A percentile compares a stretch with the other conserved stretches of the same genome.
phyloP scores from a whole-genome alignment of 2,797 vertebrate genomes.

The Chrosomus eos region DNA sequence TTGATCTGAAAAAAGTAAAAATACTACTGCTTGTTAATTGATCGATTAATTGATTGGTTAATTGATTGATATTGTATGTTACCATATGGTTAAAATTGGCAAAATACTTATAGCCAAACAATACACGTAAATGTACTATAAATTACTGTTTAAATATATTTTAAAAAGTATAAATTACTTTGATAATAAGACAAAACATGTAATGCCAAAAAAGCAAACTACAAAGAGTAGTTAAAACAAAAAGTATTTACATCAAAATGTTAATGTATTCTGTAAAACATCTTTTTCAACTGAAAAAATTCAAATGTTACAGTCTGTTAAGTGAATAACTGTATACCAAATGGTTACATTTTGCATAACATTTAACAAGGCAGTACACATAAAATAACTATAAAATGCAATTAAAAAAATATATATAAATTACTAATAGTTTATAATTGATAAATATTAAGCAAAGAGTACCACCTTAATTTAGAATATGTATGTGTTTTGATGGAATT shows the following conservation, averaged over 20 bases:
- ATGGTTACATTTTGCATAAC: neutral
- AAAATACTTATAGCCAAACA: neutral
- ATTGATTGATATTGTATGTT: neutral
- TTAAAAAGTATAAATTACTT: neutral
- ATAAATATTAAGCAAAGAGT: no score
- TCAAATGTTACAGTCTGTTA: neutral
- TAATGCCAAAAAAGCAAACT: neutral
- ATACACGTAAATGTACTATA: neutral
- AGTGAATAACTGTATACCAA: neutral
- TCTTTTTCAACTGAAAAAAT: neutral
- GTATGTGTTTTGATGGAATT: neutral
- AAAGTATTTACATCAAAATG: neutral
- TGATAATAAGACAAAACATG: neutral
- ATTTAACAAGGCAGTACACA: neutral
- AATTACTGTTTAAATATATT: neutral
- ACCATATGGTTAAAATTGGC: neutral
- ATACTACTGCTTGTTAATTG: neutral
- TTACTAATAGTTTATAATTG: neutral
- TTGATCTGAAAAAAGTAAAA: neutral
- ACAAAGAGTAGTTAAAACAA: no score
- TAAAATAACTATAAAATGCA: neutral
- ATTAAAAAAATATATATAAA: no score
- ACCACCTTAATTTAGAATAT: neutral
- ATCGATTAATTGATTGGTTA: no score
- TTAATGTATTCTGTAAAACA: neutral